Evolutionary conservation across 2,113 vertebrate species (phyloP), one percentile per base, ranked within the genome.

Genomic region (Cyphotilapia sp.): DNA sequence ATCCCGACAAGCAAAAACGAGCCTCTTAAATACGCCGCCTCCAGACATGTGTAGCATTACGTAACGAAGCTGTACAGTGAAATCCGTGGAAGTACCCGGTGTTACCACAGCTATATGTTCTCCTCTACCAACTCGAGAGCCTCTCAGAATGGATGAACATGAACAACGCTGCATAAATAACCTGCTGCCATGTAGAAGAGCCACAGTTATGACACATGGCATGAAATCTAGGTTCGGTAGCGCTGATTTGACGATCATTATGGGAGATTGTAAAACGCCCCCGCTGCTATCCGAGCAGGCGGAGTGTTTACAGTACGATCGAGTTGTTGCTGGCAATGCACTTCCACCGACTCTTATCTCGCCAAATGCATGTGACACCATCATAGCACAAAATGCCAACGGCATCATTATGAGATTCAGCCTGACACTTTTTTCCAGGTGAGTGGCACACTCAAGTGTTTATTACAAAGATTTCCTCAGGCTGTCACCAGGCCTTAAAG

Each of bases 1-100:
- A 51, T 92, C 71, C 85, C 92, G 59, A 91, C 93, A 90, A 93
- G 92, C 93, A 92, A 88, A 87, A 90, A 82, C 86, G 71, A 91
- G 61, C 91, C 89, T 84, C 78, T 85, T 90, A 90, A 92, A 94
- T 54, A 59, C 19, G 16, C 51, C 7, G 81, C 93, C 91, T 90
- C 57, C 53, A 82, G 93, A 89, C 91, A 63, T 66, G 74, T 91
- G 88, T 81, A 35, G 56, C 31, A 6, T 96, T 95, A 92, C 59
- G 29, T 95, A 95, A 95, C 83, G 19, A 88, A 51, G 88, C 88
- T 53, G 53, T 66, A 19, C 82, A 74, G 84, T 85, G 82, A 91
- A 89, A 89, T 84, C 84, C 76, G 61, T 35, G 38, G 86, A 90
- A 84, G 88, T 83, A 51, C 42, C 51, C 74, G 24, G 45, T 29